phyloP scores from a whole-genome alignment of 2,797 vertebrate genomes.

The Serranus cabrilla region DNA sequence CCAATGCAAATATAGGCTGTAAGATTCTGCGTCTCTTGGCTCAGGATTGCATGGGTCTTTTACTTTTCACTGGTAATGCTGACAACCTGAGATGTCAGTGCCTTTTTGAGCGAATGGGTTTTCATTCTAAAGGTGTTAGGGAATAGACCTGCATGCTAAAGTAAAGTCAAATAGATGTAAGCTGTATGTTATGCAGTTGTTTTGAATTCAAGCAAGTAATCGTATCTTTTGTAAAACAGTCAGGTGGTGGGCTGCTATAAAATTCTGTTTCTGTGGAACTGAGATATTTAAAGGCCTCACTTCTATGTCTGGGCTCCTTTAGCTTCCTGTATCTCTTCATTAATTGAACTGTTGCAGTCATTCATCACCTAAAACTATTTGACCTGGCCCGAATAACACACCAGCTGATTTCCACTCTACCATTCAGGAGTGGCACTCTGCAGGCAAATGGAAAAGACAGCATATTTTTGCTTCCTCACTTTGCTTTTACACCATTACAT shows the following conservation, averaged over 20 bases:
- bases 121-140: background rate
- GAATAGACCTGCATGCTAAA: background rate
- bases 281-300: slow-evolving; percentile 33
- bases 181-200: slow-evolving; percentile 1
- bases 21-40: too few species aligned
- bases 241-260: slow-evolving; percentile 2
- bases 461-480: slow-evolving; percentile 19
- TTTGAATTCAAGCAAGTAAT: slow-evolving; percentile 14
- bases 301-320: slow-evolving; percentile 25
- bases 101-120: slow-evolving; percentile 8
- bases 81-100: background rate
- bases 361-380: slow-evolving; percentile 69
- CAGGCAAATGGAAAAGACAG: slow-evolving; percentile 43
- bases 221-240: slow-evolving; percentile 13
- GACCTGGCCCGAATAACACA: slow-evolving; percentile 50
- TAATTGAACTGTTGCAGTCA: slow-evolving; percentile 64
- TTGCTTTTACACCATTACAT: slow-evolving; percentile 20
- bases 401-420: slow-evolving; percentile 50
- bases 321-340: slow-evolving; percentile 46
- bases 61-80: too few species aligned
- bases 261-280: slow-evolving; percentile 1
- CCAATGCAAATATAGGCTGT: too few species aligned
- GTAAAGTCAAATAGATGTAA: background rate
- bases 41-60: too few species aligned
- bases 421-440: slow-evolving; percentile 47